Percentiles rank a stretch among this genome's conserved stretches.
Evolutionary conservation across 1,140 invertebrate genomes (phyloP).

Genomic region (Lasaia peninsularis): DNA sequence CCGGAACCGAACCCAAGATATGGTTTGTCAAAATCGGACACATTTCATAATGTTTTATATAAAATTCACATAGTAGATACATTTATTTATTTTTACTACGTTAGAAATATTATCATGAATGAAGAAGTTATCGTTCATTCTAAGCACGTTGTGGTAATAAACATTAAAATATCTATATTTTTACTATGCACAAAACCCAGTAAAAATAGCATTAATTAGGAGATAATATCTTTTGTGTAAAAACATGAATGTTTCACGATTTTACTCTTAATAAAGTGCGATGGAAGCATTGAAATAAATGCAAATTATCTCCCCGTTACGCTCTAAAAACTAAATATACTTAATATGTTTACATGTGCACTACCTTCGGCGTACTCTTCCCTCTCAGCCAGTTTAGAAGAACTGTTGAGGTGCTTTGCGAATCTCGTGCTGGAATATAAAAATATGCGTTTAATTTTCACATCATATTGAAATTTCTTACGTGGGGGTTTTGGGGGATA

Average conservation of each 20-base stretch:
- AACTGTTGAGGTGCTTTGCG: conserved; percentile 86
- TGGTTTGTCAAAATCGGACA: no score
- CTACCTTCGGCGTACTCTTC: conserved; percentile 78
- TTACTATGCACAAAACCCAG: not conserved
- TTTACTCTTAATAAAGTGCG: not conserved
- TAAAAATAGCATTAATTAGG: conserved; percentile 7
- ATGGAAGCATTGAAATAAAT: conserved; percentile 13
- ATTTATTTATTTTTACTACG: no score
- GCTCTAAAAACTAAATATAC: not conserved
- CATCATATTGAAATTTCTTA: no score
- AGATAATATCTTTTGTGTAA: conserved; percentile 8
- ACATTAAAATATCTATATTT: no score
- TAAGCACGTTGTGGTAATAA: no score
- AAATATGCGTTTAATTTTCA: conserved; percentile 32
- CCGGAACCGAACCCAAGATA: no score
- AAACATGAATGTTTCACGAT: conserved; percentile 11
- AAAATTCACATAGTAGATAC: no score
- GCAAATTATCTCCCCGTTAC: conserved; percentile 5
- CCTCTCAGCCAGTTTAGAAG: conserved; percentile 88
- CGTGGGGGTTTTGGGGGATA: no score
- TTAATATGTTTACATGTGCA: conserved; percentile 55
- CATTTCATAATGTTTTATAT: no score
- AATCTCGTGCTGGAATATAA: conserved; percentile 82
- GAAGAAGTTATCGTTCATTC: no score
- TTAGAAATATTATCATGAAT: no score